A percentile compares a stretch with the other conserved stretches of the same genome.
Conservation (phyloP, 2,888 invertebrate genomes). For the Icerya purchasi region DNA sequence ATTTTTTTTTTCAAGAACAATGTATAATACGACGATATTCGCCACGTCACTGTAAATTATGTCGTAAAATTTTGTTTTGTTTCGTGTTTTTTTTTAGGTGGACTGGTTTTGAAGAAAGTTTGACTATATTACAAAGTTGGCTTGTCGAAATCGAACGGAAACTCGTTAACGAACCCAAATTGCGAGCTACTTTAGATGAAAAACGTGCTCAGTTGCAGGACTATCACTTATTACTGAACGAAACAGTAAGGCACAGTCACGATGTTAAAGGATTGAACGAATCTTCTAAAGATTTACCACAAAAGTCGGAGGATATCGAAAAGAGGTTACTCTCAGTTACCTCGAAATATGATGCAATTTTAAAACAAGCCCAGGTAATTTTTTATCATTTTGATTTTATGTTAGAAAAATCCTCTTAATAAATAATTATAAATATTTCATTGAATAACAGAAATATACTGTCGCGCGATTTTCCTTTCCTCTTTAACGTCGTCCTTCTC, state of each 20-base stretch:
- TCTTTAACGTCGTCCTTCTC: too few relatives aligned
- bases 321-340: constrained; percentile 45
- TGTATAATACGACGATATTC: too few relatives aligned
- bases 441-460: too few relatives aligned
- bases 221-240: constrained; percentile 53
- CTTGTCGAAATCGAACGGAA: constrained; percentile 49
- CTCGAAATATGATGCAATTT: constrained; percentile 46
- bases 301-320: constrained; percentile 49
- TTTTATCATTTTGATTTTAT: too few relatives aligned
- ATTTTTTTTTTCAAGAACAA: too few relatives aligned
- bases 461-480: too few relatives aligned
- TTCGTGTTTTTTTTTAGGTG: constrained; percentile 36
- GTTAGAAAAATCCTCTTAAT: too few relatives aligned
- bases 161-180: constrained; percentile 52
- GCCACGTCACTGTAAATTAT: too few relatives aligned
- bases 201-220: constrained; percentile 69
- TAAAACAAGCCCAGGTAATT: constrained; percentile 40
- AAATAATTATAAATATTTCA: too few relatives aligned
- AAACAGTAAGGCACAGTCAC: constrained; percentile 64
- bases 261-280: constrained; percentile 60
- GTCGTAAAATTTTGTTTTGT: too few relatives aligned
- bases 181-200: constrained; percentile 72
- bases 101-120: constrained; percentile 74
- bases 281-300: constrained; percentile 57
- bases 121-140: constrained; percentile 59